phyloP scores from a whole-genome alignment of 2,797 vertebrate genomes.

The Hipposideros larvatus region DNA sequence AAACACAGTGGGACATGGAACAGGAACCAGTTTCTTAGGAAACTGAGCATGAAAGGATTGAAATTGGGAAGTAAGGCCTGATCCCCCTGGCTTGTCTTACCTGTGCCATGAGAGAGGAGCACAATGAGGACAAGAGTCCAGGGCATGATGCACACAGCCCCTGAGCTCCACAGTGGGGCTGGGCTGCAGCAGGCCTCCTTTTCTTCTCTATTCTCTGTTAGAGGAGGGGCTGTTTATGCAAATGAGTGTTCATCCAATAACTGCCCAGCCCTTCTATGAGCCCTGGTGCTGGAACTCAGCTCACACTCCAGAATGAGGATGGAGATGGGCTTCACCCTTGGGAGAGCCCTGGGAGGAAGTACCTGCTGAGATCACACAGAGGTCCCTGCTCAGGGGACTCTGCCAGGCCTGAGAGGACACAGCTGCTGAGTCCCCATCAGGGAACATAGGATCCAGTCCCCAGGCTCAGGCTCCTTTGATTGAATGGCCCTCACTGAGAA shows the following conservation, averaged over 20 bases:
- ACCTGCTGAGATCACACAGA: too few relatives aligned
- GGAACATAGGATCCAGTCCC: background rate
- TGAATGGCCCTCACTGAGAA: background rate
- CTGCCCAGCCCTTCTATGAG: background rate
- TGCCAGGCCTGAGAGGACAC: background rate
- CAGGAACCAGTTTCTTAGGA: too few relatives aligned
- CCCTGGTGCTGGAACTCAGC: background rate
- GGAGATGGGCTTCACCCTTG: too few relatives aligned
- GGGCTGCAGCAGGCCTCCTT: background rate
- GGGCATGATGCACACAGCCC: background rate
- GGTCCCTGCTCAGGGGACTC: background rate
- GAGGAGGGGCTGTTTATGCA: background rate
- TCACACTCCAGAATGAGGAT: background rate
- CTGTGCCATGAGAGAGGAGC: background rate
- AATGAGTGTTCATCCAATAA: background rate
- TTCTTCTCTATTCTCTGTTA: background rate
- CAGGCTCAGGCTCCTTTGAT: background rate
- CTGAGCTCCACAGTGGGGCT: too few relatives aligned
- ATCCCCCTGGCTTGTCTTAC: fast-evolving
- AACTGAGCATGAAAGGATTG: too few relatives aligned
- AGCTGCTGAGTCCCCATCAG: background rate
- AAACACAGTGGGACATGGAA: too few relatives aligned
- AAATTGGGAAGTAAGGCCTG: too few relatives aligned
- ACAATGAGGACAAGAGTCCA: background rate
- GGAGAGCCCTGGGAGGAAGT: background rate